phyloP scores from a whole-genome alignment of 2,888 invertebrate genomes.

The Elgonia sp. region DNA sequence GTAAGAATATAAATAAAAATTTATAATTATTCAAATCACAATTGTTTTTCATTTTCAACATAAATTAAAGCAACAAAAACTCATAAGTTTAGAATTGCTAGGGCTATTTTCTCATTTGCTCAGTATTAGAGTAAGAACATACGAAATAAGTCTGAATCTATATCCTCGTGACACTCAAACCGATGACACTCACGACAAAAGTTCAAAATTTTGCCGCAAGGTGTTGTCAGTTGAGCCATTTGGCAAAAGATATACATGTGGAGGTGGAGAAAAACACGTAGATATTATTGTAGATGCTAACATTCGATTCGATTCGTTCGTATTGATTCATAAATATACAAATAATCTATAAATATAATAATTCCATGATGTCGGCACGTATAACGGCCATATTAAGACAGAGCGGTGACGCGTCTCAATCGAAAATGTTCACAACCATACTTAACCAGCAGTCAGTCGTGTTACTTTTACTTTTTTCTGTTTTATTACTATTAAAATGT shows the following conservation, averaged over 20 bases:
- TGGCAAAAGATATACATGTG: conserved; percentile 30
- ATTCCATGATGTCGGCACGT: conserved; percentile 79
- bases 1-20: no score
- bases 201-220: background rate
- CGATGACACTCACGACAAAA: background rate
- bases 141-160: conserved; percentile 41
- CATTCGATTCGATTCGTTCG: conserved; percentile 67
- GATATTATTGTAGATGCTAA: conserved; percentile 74
- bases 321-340: conserved; percentile 73
- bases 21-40: no score
- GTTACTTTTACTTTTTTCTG: conserved; percentile 52
- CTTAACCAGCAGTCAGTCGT: conserved; percentile 85
- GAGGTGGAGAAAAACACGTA: conserved; percentile 46
- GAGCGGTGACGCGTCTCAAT: conserved; percentile 76
- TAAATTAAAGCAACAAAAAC: no score
- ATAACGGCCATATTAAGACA: conserved; percentile 77
- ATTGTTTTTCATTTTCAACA: background rate
- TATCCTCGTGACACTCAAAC: background rate
- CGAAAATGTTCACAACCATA: conserved; percentile 83
- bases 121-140: conserved; percentile 1
- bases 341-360: conserved; percentile 79
- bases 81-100: no score
- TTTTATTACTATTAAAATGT: conserved; percentile 78
- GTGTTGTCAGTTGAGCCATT: conserved; percentile 17
- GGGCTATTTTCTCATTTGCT: no score